Evolutionary conservation across 2,113 vertebrate species (phyloP).

Genomic region (Corydoras maculifer): DNA sequence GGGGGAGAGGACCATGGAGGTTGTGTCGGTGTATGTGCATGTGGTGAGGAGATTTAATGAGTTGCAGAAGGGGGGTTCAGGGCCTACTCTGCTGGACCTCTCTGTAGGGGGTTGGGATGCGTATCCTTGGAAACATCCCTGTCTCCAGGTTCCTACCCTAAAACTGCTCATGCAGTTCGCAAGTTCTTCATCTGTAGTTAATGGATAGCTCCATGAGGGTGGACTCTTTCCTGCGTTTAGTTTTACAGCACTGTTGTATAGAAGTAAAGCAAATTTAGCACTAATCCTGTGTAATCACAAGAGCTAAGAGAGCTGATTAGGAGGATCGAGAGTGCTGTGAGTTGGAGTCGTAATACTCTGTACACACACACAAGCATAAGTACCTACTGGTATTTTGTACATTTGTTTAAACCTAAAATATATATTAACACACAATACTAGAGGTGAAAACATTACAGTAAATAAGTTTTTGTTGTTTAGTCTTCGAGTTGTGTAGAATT

Average conservation of each 20-base stretch:
- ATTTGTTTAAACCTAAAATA: too few relatives aligned
- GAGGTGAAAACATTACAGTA: too few relatives aligned
- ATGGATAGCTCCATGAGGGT: conserved; percentile 22
- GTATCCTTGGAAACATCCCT: conserved; percentile 44
- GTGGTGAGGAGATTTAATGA: conserved; percentile 42
- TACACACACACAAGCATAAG: too few relatives aligned
- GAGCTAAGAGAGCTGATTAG: conserved; percentile 39
- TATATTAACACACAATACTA: too few relatives aligned
- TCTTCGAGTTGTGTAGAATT: too few relatives aligned
- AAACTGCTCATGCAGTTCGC: conserved; percentile 31
- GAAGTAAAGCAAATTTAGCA: conserved; percentile 44
- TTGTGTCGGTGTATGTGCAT: conserved; percentile 17
- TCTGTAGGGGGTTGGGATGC: conserved; percentile 20
- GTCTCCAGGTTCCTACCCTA: conserved; percentile 29
- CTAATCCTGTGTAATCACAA: conserved; percentile 46
- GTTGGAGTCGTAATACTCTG: conserved; percentile 8
- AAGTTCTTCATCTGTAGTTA: conserved; percentile 17
- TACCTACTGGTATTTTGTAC: too few relatives aligned
- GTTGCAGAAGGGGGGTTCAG: conserved; percentile 44
- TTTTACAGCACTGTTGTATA: conserved; percentile 31
- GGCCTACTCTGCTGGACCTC: conserved; percentile 27
- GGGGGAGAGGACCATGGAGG: conserved; percentile 19
- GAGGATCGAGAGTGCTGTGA: conserved; percentile 37
- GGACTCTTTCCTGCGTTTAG: conserved; percentile 10
- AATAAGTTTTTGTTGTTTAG: too few relatives aligned